Evolutionary conservation across 2,113 vertebrate genomes (phyloP).

Genomic region (Microcebus jonahi): DNA sequence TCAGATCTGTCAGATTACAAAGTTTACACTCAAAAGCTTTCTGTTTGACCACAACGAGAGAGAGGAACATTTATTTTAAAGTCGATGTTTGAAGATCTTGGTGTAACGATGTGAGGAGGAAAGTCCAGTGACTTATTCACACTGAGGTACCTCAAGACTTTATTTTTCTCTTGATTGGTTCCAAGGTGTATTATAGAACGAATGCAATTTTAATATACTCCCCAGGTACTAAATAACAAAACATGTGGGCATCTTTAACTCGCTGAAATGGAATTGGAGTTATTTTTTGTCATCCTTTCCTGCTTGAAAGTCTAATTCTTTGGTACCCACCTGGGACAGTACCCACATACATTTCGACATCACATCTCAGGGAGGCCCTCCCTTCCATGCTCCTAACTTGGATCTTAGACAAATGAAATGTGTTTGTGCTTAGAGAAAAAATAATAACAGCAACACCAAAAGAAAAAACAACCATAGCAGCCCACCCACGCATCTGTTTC

Average conservation of each 20-base stretch:
- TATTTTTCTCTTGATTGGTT: not conserved
- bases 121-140: not conserved
- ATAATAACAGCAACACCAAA: not conserved
- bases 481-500: not conserved
- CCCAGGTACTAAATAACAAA: constrained; percentile 10
- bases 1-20: not conserved
- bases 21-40: not conserved
- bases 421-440: not conserved
- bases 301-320: constrained; percentile 17
- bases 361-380: not conserved
- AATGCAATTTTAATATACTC: constrained; percentile 38
- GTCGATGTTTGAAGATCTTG: not conserved
- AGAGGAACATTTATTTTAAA: not conserved
- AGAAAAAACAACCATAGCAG: not conserved
- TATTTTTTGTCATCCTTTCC: not conserved
- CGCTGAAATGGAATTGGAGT: not conserved
- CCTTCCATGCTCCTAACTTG: not conserved
- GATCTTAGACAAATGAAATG: not conserved
- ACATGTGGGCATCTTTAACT: not conserved
- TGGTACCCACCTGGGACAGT: not conserved
- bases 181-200: not conserved
- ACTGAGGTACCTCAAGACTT: not conserved
- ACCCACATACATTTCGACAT: not conserved
- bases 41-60: not conserved
- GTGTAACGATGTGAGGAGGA: not conserved